Base-by-base conservation (phyloP, 2,888 invertebrate species). In the Rugalucina vietnamica region DNA sequence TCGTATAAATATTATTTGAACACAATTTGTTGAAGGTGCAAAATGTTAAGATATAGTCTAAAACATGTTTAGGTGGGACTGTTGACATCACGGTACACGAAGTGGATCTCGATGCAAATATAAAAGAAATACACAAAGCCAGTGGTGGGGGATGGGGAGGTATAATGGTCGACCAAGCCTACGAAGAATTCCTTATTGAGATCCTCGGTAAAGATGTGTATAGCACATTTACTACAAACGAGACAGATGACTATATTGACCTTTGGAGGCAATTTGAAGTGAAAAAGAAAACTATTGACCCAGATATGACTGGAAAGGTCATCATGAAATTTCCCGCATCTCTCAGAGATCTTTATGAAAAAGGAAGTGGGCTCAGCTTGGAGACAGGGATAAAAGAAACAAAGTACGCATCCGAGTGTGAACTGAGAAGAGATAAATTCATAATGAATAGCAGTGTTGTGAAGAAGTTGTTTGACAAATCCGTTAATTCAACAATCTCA, bases 141-240 rank as follows among this genome's bases (percentile, higher is more conserved):
- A 70, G 69, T 77, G 77, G 77, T 14, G 77, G 77, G 21, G 77
- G 70, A 0, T 77, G 77, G 77, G 77, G 77, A 49, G 77, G 77
- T 27, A 77, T 49, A 27, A 10, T 77, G 1, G 77, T 77, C 24
- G 70, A 77, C 50, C 34, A 77, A 32, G 77, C 77, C 5, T 77
- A 70, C 50, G 70, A 43, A 77, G 8, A 49, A 12, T 34, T 77
- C 21, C 21, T 77, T n/a, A 50, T 70, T 32, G 77, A 77, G n/a
- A 29, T 77, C 12, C n/a, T 70, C 32, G 70, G 14, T 12, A 1
- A n/a, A 21, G 39, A 74, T n/a, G 37, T 69, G 21, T 80, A 80
- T 54, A 39, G 70, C 8, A 50, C 1, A 14, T 80, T 80, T 36
- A 69, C 43, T 29, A 50, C 36, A 49, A 49, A n/a, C 21, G 50